Evolutionary conservation across 2,888 invertebrate genomes (phyloP).

Genomic region (Fissipunctia ypsillon): DNA sequence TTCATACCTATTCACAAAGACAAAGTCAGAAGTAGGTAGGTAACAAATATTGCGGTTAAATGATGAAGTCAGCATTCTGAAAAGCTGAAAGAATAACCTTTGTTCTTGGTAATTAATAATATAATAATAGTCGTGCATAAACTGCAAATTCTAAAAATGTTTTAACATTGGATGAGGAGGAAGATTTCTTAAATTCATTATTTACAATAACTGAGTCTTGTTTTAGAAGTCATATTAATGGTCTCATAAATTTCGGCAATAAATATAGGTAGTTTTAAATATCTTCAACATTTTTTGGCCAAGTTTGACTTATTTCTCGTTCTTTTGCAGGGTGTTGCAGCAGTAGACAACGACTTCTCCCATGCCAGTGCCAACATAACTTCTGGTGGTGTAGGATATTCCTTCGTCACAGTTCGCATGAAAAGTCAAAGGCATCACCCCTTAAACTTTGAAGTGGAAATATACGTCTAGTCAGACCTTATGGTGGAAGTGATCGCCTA

Average conservation of each 20-base stretch:
- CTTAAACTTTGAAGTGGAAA: slow-evolving; percentile 87
- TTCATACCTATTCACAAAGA: slow-evolving; percentile 7
- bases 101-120: slow-evolving; percentile 30
- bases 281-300: neutral
- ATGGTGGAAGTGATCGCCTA: slow-evolving; percentile 5
- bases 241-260: neutral
- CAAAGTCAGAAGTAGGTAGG: slow-evolving; percentile 18
- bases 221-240: neutral
- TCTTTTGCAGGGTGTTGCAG: slow-evolving; percentile 84
- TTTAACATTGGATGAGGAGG: neutral
- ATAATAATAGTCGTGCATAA: slow-evolving; percentile 4
- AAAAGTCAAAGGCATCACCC: slow-evolving; percentile 88
- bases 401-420: slow-evolving; percentile 85
- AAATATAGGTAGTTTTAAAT: neutral
- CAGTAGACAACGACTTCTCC: slow-evolving; percentile 87
- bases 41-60: slow-evolving; percentile 34
- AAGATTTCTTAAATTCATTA: neutral
- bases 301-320: neutral
- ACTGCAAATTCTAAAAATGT: neutral
- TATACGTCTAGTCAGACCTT: slow-evolving; percentile 78
- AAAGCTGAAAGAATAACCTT: slow-evolving; percentile 10
- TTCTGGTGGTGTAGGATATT: slow-evolving; percentile 84
- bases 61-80: slow-evolving; percentile 31
- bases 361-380: slow-evolving; percentile 88
- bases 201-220: neutral